A percentile compares a stretch with the other conserved stretches of the same genome.
Conservation (phyloP, 2,888 invertebrate species). For the Netelia virgata region DNA sequence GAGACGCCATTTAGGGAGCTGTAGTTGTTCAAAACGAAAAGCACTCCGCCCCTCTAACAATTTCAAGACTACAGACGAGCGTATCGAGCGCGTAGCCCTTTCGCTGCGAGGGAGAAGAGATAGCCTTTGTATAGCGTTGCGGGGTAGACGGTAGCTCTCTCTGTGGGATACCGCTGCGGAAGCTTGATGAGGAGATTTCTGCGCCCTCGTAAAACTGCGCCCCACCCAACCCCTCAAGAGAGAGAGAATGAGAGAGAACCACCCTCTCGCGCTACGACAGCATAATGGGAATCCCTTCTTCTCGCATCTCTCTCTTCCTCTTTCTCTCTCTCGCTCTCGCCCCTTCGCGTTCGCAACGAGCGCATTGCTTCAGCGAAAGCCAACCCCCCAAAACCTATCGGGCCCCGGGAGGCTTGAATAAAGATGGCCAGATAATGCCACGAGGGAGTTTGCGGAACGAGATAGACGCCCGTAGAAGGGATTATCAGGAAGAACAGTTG, state of each 20-base stretch:
- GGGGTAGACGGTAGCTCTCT: constrained; percentile 57
- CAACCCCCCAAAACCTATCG: constrained; percentile 64
- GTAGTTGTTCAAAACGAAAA: constrained; percentile 54
- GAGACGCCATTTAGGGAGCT: constrained; percentile 32
- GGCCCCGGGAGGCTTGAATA: constrained; percentile 79
- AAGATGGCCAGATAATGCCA: constrained; percentile 82
- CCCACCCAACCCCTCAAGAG: constrained; percentile 55
- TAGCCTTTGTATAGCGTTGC: constrained; percentile 21
- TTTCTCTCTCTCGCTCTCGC: constrained; percentile 54
- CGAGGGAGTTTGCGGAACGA: constrained; percentile 55
- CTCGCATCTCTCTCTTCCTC: constrained; percentile 44
- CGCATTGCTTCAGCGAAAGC: constrained; percentile 50
- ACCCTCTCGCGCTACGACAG: constrained; percentile 15
- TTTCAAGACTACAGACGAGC: constrained; percentile 72
- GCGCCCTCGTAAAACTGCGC: constrained; percentile 82
- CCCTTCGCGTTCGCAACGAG: constrained; percentile 49
- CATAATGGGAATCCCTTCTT: constrained; percentile 48
- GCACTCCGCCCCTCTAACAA: constrained; percentile 74
- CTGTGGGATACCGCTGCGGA: constrained; percentile 74
- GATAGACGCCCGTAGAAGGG: constrained; percentile 21
- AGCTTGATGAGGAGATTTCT: constrained; percentile 84
- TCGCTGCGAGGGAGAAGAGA: constrained; percentile 34
- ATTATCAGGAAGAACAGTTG: constrained; percentile 29
- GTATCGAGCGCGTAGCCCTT: constrained; percentile 53
- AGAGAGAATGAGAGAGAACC: constrained; percentile 21